phyloP scores from a whole-genome alignment of 2,113 vertebrate genomes.

The Tupaia tana region DNA sequence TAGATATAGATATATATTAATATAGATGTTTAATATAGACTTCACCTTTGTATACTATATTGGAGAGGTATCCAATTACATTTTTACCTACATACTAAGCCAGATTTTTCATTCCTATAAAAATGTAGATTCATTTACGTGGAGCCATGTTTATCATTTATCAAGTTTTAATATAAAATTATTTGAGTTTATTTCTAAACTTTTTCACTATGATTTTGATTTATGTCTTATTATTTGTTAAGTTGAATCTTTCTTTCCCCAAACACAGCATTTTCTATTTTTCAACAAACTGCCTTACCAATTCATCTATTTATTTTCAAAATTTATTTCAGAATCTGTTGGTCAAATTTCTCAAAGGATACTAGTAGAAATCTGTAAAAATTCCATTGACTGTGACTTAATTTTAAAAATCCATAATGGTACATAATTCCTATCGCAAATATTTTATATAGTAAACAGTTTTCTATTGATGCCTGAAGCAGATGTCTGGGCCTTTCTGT shows the following conservation, averaged over 20 bases:
- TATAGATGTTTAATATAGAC: no score
- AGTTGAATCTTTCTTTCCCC: background rate
- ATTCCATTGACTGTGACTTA: background rate
- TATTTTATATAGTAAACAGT: background rate
- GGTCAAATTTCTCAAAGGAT: background rate
- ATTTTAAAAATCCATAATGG: background rate
- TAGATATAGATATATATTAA: no score
- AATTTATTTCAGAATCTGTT: background rate
- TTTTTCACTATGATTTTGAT: background rate
- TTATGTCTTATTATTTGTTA: background rate
- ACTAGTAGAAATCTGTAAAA: background rate
- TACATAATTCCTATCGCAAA: background rate
- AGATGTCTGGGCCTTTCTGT: background rate
- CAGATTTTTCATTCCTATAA: background rate
- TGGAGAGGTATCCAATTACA: background rate
- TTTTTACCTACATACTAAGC: background rate
- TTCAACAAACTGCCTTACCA: background rate
- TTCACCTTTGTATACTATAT: background rate
- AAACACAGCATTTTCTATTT: background rate
- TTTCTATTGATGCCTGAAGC: background rate
- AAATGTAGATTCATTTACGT: background rate
- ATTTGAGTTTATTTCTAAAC: background rate
- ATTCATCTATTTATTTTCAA: conserved; percentile 14
- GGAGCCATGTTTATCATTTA: background rate
- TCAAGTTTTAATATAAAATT: background rate